Conservation (phyloP, 64 coral and sea anemone genomes). For the Platygyra sinensis region DNA sequence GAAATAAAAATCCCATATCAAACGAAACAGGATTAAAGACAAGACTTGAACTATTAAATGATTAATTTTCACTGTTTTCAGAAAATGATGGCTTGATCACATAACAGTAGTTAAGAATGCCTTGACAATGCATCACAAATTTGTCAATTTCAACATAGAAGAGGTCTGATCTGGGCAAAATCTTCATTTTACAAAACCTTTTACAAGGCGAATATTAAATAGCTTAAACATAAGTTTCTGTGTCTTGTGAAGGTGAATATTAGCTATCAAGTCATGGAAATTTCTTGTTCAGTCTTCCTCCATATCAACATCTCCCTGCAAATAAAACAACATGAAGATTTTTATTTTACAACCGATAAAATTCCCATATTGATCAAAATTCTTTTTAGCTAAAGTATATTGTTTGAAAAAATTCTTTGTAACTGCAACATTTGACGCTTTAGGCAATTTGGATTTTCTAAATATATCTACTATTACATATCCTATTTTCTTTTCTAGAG, state of each 20-base stretch:
- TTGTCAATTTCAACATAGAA: background rate
- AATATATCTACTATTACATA: no score
- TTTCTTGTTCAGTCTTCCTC: background rate
- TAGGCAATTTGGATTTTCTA: no score
- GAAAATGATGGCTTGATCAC: background rate
- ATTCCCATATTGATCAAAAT: no score
- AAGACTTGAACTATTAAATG: background rate
- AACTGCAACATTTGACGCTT: no score
- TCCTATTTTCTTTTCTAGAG: no score
- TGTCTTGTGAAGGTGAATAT: background rate
- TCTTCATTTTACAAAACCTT: background rate
- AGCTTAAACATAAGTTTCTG: background rate
- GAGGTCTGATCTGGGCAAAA: background rate
- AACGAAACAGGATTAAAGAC: no score
- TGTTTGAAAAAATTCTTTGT: no score
- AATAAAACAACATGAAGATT: background rate
- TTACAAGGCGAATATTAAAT: background rate
- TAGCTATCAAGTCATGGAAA: background rate
- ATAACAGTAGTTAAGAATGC: background rate
- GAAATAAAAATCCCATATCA: no score
- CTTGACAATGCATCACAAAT: background rate
- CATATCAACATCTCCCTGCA: conserved; percentile 41
- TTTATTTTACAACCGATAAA: background rate
- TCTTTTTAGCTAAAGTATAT: no score
- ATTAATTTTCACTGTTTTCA: background rate